Evolutionary conservation across 92 coral and sea anemone species (phyloP).

Genomic region (Bergia puertoricense): DNA sequence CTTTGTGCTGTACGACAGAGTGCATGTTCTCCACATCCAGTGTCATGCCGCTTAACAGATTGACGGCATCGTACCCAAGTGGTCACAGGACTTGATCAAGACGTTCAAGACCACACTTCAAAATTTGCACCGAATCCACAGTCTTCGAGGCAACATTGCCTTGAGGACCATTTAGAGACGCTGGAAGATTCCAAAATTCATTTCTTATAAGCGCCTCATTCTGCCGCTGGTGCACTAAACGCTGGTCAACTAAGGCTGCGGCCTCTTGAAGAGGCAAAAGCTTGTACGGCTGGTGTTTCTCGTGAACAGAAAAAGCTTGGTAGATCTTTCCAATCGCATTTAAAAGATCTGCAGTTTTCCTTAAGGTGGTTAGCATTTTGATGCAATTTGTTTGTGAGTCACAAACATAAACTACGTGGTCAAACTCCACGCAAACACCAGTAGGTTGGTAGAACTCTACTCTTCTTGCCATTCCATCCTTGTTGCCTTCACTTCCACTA

Average conservation of each 20-base stretch:
- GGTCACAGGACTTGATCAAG: conserved; percentile 5
- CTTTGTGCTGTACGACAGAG: conserved; percentile 64
- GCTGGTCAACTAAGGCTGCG: not conserved
- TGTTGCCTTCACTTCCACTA: not conserved
- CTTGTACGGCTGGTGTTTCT: conserved; percentile 32
- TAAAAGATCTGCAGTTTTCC: conserved; percentile 13
- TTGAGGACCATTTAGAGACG: conserved; percentile 37
- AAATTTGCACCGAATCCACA: conserved; percentile 32
- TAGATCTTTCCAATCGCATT: conserved; percentile 22
- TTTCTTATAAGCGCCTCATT: conserved; percentile 5
- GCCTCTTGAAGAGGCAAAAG: not conserved
- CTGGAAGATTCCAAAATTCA: conserved; percentile 26
- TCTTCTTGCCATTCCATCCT: conserved; percentile 1
- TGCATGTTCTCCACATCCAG: conserved; percentile 35
- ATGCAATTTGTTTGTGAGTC: not conserved
- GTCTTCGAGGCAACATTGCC: conserved; percentile 39
- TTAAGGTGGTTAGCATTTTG: conserved; percentile 15
- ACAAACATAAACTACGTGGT: conserved; percentile 43
- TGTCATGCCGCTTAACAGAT: conserved; percentile 6
- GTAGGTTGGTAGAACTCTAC: not conserved
- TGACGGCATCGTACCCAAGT: conserved; percentile 3
- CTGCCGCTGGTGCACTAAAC: not conserved
- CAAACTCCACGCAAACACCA: conserved; percentile 40
- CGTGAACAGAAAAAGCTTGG: conserved; percentile 37
- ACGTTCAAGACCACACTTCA: conserved; percentile 7